phyloP scores from a whole-genome alignment of 2,888 invertebrate species.

The Eretmocerus hayati region DNA sequence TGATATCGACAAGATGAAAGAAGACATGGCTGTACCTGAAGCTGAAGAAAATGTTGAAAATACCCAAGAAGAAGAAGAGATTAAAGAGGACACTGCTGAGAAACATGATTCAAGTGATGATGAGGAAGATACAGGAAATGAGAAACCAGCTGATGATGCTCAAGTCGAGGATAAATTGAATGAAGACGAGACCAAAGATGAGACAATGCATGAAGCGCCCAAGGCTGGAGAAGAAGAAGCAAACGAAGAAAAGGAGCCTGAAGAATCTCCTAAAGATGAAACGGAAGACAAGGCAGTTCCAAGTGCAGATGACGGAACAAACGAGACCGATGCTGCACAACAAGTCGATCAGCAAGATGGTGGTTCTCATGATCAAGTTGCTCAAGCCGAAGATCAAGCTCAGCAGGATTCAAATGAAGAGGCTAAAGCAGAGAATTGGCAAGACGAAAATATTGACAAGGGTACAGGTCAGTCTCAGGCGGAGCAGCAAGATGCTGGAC shows the following conservation, averaged over 20 bases:
- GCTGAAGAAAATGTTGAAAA: constrained; percentile 40
- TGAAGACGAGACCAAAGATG: constrained; percentile 33
- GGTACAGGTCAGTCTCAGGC: constrained; percentile 70
- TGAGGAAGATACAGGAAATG: constrained; percentile 35
- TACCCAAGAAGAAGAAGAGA: constrained; percentile 33
- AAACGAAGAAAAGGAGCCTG: constrained; percentile 44
- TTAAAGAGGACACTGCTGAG: constrained; percentile 41
- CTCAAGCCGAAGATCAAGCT: constrained; percentile 14
- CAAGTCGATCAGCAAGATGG: constrained; percentile 47
- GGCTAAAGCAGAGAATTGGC: constrained; percentile 16
- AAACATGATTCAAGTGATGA: constrained; percentile 51
- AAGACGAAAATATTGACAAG: constrained; percentile 50
- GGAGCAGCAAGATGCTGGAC: constrained; percentile 64
- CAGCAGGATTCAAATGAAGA: constrained; percentile 11
- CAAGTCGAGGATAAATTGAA: constrained; percentile 25
- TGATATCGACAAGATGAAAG: constrained; percentile 76
- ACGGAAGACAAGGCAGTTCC: constrained; percentile 30
- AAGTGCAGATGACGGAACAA: constrained; percentile 41
- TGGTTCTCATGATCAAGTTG: constrained; percentile 42
- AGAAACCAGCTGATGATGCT: constrained; percentile 38
- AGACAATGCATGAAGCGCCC: constrained; percentile 29
- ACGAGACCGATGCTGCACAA: constrained; percentile 47
- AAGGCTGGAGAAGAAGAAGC: constrained; percentile 38
- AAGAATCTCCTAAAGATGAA: constrained; percentile 37
- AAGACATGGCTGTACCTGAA: constrained; percentile 35